Evolutionary conservation across 2,888 invertebrate species (phyloP).

Genomic region (Teinopalpus imperialis): DNA sequence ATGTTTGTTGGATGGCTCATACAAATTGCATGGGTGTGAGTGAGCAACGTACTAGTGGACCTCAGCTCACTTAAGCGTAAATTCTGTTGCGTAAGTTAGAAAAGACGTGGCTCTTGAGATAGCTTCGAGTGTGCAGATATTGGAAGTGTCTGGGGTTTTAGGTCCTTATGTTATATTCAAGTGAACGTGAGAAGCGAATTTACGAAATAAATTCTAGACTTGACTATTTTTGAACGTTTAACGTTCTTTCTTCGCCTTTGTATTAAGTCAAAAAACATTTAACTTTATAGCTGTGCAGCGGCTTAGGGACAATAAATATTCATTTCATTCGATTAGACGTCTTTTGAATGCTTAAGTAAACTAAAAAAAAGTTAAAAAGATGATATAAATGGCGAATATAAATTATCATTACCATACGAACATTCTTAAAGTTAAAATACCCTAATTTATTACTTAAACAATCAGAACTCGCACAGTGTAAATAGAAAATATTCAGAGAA

Average conservation of each 20-base stretch:
- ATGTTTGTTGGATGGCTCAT: slow-evolving; percentile 52
- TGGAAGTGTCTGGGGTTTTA: slow-evolving; percentile 51
- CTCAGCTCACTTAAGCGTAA: slow-evolving; percentile 76
- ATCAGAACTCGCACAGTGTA: too few relatives aligned
- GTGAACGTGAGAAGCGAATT: slow-evolving; percentile 2
- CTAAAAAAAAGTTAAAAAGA: too few relatives aligned
- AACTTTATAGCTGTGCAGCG: too few relatives aligned
- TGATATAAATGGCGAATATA: too few relatives aligned
- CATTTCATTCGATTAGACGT: too few relatives aligned
- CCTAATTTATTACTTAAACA: too few relatives aligned
- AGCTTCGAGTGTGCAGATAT: slow-evolving; percentile 59
- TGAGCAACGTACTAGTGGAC: slow-evolving; percentile 73
- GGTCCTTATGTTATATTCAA: slow-evolving; percentile 31
- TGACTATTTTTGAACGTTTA: slow-evolving; percentile 1
- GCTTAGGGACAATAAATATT: too few relatives aligned
- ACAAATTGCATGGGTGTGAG: slow-evolving; percentile 76
- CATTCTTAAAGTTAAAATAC: too few relatives aligned
- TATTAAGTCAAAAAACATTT: too few relatives aligned
- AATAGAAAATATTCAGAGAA: too few relatives aligned
- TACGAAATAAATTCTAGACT: slow-evolving; percentile 9
- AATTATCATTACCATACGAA: too few relatives aligned
- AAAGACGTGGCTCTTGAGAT: slow-evolving; percentile 73
- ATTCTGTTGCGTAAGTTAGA: slow-evolving; percentile 79
- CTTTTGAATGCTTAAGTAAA: too few relatives aligned
- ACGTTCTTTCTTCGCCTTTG: neutral